phyloP scores from a whole-genome alignment of 2,113 vertebrate species.

The Ceyx cyanopectus region DNA sequence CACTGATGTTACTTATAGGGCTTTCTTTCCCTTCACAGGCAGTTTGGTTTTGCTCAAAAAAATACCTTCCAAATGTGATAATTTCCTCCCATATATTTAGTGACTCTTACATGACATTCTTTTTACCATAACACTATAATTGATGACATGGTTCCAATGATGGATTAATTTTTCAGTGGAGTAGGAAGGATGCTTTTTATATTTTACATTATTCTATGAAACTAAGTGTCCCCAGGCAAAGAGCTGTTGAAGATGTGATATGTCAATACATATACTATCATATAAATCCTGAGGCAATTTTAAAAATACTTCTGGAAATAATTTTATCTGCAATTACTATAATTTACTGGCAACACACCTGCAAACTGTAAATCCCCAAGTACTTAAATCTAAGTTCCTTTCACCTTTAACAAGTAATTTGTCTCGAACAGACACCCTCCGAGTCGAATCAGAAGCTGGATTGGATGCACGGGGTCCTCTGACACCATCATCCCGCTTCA shows the following conservation, averaged over 20 bases:
- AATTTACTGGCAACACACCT: neutral
- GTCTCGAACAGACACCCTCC: conserved; percentile 94
- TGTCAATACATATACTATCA: neutral
- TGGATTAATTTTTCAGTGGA: neutral
- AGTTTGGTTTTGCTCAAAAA: neutral
- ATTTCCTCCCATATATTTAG: neutral
- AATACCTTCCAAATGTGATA: neutral
- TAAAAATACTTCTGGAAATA: neutral
- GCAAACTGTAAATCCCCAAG: rapidly evolving
- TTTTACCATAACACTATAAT: neutral
- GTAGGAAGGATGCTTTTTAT: neutral
- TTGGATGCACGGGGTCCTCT: conserved; percentile 82
- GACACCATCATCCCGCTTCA: conserved; percentile 94
- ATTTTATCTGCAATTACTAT: rapidly evolving
- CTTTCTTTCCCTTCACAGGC: neutral
- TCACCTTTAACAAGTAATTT: conserved; percentile 97
- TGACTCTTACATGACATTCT: neutral
- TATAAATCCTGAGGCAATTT: neutral
- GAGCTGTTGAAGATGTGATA: neutral
- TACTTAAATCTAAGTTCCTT: neutral
- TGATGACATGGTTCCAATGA: neutral
- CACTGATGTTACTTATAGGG: neutral
- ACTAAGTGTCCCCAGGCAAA: neutral
- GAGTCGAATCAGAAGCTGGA: conserved; percentile 84
- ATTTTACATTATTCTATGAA: neutral